Evolutionary conservation across 2,113 vertebrate species (phyloP).

Genomic region (Bothrops jararaca): DNA sequence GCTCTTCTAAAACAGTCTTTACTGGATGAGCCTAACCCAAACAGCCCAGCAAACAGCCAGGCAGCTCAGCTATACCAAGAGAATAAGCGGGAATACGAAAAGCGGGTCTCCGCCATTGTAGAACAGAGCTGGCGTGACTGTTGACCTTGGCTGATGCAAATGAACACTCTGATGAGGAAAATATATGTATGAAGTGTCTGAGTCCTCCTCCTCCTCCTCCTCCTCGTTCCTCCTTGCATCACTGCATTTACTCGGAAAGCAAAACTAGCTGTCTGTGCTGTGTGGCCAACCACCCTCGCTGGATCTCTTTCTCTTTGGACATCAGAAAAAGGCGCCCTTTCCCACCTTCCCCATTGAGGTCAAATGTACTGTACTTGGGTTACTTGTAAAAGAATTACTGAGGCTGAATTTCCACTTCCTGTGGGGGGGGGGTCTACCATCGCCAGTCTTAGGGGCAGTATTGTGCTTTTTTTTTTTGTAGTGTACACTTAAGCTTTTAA

Average conservation of each 20-base stretch:
- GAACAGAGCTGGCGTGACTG: slow-evolving; percentile 99
- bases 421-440: slow-evolving; percentile 52
- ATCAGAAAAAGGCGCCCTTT: slow-evolving; percentile 72
- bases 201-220: slow-evolving; percentile 72
- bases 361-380: slow-evolving; percentile 91
- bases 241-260: slow-evolving; percentile 85
- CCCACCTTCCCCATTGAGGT: slow-evolving; percentile 63
- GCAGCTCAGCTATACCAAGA: slow-evolving; percentile 98
- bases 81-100: slow-evolving; percentile 98
- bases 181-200: slow-evolving; percentile 78
- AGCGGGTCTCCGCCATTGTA: slow-evolving; percentile 97
- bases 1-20: slow-evolving; percentile 78
- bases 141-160: slow-evolving; percentile 82
- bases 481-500: slow-evolving; percentile 73
- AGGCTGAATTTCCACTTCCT: slow-evolving; percentile 64
- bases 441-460: slow-evolving; percentile 66
- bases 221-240: slow-evolving; percentile 79
- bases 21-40: slow-evolving; percentile 97
- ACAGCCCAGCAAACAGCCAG: slow-evolving; percentile 98
- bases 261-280: slow-evolving; percentile 86
- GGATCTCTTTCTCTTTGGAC: slow-evolving; percentile 77
- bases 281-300: slow-evolving; percentile 81
- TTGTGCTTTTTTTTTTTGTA: slow-evolving; percentile 59
- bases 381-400: slow-evolving; percentile 81
- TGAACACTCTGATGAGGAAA: slow-evolving; percentile 81